phyloP scores from a whole-genome alignment of 37 sponge, comb jelly and placozoan species.

The Ephydatia muelleri region DNA sequence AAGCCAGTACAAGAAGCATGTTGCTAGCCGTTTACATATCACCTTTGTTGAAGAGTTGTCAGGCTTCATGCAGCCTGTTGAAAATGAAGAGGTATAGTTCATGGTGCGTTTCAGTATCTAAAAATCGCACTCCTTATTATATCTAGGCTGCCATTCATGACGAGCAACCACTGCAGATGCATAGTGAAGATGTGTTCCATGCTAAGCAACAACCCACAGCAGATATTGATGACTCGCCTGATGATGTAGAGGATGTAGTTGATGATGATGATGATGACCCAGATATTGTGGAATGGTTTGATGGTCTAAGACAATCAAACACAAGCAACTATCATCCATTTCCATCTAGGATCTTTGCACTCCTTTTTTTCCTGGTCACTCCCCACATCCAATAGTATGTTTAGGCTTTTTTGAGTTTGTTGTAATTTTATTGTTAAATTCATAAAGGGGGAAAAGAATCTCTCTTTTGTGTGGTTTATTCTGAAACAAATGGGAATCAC shows the following conservation, averaged over 20 bases:
- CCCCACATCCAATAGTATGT: constrained; percentile 25
- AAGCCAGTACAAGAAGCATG: no score
- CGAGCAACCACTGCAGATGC: no score
- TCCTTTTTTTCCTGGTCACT: constrained; percentile 14
- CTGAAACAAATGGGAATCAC: neutral
- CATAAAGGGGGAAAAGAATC: constrained; percentile 3
- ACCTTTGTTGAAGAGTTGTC: no score
- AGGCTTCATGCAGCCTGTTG: no score
- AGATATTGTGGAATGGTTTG: neutral
- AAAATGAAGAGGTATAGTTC: no score
- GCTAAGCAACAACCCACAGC: no score
- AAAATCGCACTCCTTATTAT: no score
- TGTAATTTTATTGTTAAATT: neutral
- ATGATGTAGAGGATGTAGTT: neutral
- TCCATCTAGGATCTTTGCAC: constrained; percentile 8
- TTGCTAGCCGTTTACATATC: no score
- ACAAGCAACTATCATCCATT: constrained; percentile 15
- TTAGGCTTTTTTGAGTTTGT: neutral
- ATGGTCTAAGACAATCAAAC: neutral
- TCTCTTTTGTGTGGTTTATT: neutral
- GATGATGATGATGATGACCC: neutral
- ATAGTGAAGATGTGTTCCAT: no score
- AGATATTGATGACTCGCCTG: no score
- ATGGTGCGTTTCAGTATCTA: no score
- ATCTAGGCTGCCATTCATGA: no score